A percentile compares a stretch with the other conserved stretches of the same genome.
Conservation (phyloP, 2,797 vertebrate species). For the Pipistrellus nathusii region DNA sequence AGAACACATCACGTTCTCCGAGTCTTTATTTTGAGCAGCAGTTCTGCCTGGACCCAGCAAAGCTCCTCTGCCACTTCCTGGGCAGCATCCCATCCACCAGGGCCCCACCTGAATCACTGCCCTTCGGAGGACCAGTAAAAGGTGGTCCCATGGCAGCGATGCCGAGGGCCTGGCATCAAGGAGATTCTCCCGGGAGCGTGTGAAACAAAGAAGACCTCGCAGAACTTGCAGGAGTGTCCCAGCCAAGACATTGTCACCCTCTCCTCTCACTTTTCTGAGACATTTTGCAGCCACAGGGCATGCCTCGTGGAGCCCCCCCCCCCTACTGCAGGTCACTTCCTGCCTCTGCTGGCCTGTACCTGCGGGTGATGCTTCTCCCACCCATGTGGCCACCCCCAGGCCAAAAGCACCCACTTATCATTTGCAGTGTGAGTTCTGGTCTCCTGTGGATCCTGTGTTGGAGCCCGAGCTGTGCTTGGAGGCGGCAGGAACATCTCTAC, state of each 20-base stretch:
- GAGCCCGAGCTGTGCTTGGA: constrained; percentile 45
- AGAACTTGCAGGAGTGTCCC: background rate
- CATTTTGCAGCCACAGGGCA: constrained; percentile 65
- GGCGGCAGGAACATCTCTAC: constrained; percentile 56
- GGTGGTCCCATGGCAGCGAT: background rate
- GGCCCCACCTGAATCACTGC: background rate
- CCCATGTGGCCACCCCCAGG: constrained; percentile 63
- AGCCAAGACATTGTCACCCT: background rate
- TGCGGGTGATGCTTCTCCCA: constrained; percentile 68
- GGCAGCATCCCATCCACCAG: background rate
- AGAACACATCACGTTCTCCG: background rate
- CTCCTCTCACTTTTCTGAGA: background rate
- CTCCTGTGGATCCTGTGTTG: constrained; percentile 58
- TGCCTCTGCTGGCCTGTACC: constrained; percentile 59
- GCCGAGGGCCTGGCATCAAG: background rate
- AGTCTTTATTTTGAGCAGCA: constrained; percentile 21
- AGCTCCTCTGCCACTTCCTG: background rate
- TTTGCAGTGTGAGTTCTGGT: constrained; percentile 69
- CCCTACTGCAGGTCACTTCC: background rate
- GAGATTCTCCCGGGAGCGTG: background rate
- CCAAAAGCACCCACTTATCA: constrained; percentile 77
- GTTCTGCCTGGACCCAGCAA: constrained; percentile 41
- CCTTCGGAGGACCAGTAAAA: background rate
- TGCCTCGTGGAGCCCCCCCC: background rate
- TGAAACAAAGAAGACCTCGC: background rate